Conservation (phyloP, 2,888 invertebrate species). For the Microctonus aethiopoides region DNA sequence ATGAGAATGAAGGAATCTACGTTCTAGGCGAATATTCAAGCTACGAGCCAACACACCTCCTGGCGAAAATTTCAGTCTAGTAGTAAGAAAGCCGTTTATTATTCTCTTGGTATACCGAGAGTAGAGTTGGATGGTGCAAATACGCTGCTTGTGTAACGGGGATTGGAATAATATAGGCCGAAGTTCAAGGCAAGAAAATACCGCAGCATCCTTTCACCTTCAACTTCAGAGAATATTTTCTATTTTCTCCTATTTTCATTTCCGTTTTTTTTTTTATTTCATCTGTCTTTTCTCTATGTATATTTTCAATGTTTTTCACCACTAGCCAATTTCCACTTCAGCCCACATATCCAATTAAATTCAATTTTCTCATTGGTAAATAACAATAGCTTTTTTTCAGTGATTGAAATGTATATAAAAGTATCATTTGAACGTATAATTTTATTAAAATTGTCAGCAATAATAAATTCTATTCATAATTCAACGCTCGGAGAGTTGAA, state of each 20-base stretch:
- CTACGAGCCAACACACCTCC: neutral
- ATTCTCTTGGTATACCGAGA: slow-evolving; percentile 22
- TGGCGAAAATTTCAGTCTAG: slow-evolving; percentile 23
- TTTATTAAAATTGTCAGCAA: neutral
- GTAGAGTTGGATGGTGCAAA: neutral
- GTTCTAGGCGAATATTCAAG: slow-evolving; percentile 29
- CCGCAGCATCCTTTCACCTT: neutral
- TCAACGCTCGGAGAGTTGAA: too few relatives aligned
- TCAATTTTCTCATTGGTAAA: neutral
- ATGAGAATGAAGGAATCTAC: neutral
- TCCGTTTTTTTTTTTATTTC: slow-evolving; percentile 14
- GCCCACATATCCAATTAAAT: neutral
- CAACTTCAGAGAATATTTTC: slow-evolving; percentile 7
- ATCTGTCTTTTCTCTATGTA: slow-evolving; percentile 22
- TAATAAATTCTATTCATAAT: neutral
- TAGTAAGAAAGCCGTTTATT: slow-evolving; percentile 30
- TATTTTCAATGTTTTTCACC: neutral
- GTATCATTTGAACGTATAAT: neutral
- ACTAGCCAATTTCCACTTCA: neutral
- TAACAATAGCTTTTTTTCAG: neutral
- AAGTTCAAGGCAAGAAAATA: slow-evolving; percentile 25
- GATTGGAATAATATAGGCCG: slow-evolving; percentile 32
- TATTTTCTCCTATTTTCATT: slow-evolving; percentile 26
- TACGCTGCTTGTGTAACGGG: slow-evolving; percentile 3
- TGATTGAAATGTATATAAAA: too few relatives aligned